phyloP scores from a whole-genome alignment of 2,888 invertebrate genomes.

The Heteropelma amictum region DNA sequence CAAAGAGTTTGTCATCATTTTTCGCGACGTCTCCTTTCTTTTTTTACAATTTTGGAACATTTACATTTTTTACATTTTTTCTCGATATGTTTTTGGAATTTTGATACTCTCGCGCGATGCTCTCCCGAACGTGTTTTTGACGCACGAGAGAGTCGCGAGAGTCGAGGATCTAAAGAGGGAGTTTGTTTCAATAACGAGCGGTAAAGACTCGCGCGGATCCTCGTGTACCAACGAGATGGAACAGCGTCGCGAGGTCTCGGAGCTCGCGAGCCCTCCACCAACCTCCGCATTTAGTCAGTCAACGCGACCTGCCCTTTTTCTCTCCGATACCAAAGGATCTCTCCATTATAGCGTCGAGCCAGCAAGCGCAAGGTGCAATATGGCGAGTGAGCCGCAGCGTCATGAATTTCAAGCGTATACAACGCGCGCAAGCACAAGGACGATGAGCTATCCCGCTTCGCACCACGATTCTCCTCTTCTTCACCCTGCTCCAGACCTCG shows the following conservation, averaged over 20 bases:
- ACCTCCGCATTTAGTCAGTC: neutral
- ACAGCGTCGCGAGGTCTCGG: too few species aligned
- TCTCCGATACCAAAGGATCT: conserved; percentile 67
- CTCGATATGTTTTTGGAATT: too few species aligned
- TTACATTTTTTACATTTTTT: too few species aligned
- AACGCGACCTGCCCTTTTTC: neutral
- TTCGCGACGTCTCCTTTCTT: too few species aligned
- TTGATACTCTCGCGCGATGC: too few species aligned
- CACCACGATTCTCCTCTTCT: conserved; percentile 10
- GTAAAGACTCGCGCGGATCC: conserved; percentile 72
- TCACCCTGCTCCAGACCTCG: conserved; percentile 10
- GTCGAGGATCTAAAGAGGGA: too few species aligned
- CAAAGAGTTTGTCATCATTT: too few species aligned
- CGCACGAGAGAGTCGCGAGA: too few species aligned
- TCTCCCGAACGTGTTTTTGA: too few species aligned
- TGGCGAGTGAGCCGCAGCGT: conserved; percentile 63
- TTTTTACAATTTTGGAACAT: too few species aligned
- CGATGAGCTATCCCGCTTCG: conserved; percentile 29
- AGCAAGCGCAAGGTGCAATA: conserved; percentile 72
- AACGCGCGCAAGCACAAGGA: conserved; percentile 53
- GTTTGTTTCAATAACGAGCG: too few species aligned
- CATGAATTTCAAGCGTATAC: conserved; percentile 72
- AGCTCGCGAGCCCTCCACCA: too few species aligned
- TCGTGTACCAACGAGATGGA: conserved; percentile 67
- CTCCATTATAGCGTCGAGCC: conserved; percentile 66